phyloP scores from a whole-genome alignment of 2,113 vertebrate species.

The Xenopus tropicalis region UCB_Xtro_10.0 CM004447.2:8534001-8534500 shows the following conservation, averaged over 20 bases:
- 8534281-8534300: constrained; percentile 49
- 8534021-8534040: constrained; percentile 66
- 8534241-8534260: constrained; percentile 68
- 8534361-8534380: constrained; percentile 65
- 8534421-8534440: constrained; percentile 56
- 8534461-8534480: constrained; percentile 84
- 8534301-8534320: constrained; percentile 55
- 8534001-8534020: constrained; percentile 65
- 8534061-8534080: constrained; percentile 62
- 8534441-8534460: constrained; percentile 80
- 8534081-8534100: constrained; percentile 53
- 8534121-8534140: constrained; percentile 41
- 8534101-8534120: constrained; percentile 64
- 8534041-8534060: constrained; percentile 77
- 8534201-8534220: constrained; percentile 80
- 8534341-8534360: constrained; percentile 7
- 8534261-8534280: constrained; percentile 49
- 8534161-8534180: constrained; percentile 65
- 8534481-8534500: constrained; percentile 68
- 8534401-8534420: constrained; percentile 42
- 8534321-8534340: constrained; percentile 44
- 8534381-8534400: constrained; percentile 55
- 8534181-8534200: constrained; percentile 69
- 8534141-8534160: constrained; percentile 64
- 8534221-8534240: constrained; percentile 98